These are phyloP conservation scores for Drosophila borborema DNA, from an alignment of 2,888 invertebrate species.

Conservation along the genomic window DNA sequence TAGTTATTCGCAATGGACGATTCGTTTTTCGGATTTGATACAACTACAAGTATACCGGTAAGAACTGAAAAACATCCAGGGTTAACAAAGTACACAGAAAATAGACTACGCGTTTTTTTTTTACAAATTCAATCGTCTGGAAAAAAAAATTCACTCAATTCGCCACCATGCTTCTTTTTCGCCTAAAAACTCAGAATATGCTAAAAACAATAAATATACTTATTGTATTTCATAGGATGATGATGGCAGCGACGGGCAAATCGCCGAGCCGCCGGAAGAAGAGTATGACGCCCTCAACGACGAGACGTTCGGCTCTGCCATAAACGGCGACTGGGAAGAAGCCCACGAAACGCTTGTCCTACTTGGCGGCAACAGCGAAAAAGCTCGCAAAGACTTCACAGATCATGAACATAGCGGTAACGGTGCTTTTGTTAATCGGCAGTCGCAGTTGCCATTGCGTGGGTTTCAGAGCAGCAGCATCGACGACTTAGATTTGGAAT, in stretches of 20 bases:
- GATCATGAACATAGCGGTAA: conserved; percentile 38
- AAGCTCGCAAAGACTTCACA: conserved; percentile 48
- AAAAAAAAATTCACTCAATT: conserved; percentile 34
- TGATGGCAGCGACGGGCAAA: conserved; percentile 85
- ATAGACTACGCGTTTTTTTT: background rate
- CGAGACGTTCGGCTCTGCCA: conserved; percentile 95
- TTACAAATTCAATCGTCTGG: conserved; percentile 6
- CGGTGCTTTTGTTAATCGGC: conserved; percentile 38
- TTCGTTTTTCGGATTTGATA: conserved; percentile 94
- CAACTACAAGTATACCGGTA: conserved; percentile 89
- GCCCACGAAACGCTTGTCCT: conserved; percentile 89
- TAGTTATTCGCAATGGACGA: conserved; percentile 91
- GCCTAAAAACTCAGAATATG: conserved; percentile 4
- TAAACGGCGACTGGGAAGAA: conserved; percentile 90
- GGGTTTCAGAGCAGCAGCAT: conserved; percentile 56
- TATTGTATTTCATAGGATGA: conserved; percentile 73
- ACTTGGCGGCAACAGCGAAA: conserved; percentile 77
- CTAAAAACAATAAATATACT: background rate
- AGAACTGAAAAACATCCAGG: conserved; percentile 81
- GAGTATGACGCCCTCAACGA: conserved; percentile 96
- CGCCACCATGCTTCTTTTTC: conserved; percentile 34
- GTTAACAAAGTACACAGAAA: background rate
- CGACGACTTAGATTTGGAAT: conserved; percentile 83
- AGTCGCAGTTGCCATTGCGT: conserved; percentile 17
- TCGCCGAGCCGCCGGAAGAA: conserved; percentile 90